A percentile compares a stretch with the other conserved stretches of the same genome.
phyloP scores from a whole-genome alignment of 2,888 invertebrate species.

The Prosopocoilus inquinatus region DNA sequence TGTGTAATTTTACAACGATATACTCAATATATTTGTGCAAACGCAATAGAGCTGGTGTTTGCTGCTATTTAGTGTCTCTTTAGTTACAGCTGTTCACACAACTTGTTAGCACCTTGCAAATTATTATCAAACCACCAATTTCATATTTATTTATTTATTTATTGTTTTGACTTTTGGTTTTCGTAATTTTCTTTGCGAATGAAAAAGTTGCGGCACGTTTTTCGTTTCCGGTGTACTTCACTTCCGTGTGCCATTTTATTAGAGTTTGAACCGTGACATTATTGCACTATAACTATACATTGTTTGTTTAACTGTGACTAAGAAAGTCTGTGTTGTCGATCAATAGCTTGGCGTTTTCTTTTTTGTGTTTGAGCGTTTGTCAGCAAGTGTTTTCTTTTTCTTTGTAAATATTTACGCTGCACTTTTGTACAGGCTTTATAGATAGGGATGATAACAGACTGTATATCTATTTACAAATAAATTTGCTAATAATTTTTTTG shows the following conservation, averaged over 20 bases:
- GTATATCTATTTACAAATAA: slow-evolving; percentile 49
- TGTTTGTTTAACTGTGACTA: slow-evolving; percentile 14
- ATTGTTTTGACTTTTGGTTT: no score
- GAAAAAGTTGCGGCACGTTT: no score
- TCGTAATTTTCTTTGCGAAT: no score
- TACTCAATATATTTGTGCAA: slow-evolving; percentile 42
- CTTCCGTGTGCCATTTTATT: not conserved
- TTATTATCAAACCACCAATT: not conserved
- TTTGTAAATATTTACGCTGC: slow-evolving; percentile 33
- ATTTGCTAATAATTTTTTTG: slow-evolving; percentile 42
- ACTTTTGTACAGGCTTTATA: slow-evolving; percentile 50
- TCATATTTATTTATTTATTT: no score
- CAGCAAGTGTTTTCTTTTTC: slow-evolving; percentile 5
- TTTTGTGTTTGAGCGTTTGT: slow-evolving; percentile 10
- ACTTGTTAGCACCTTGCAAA: not conserved
- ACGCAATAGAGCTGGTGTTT: slow-evolving; percentile 22
- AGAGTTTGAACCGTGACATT: not conserved
- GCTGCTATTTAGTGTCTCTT: no score
- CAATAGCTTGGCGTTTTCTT: slow-evolving; percentile 33
- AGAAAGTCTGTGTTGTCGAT: slow-evolving; percentile 33
- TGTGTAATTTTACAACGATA: slow-evolving; percentile 38
- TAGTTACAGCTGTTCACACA: no score
- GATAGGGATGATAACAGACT: slow-evolving; percentile 45
- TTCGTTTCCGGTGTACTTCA: no score
- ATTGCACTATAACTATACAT: not conserved